phyloP scores from a whole-genome alignment of 2,113 vertebrate species.

The Chaenocephalus aceratus region DNA sequence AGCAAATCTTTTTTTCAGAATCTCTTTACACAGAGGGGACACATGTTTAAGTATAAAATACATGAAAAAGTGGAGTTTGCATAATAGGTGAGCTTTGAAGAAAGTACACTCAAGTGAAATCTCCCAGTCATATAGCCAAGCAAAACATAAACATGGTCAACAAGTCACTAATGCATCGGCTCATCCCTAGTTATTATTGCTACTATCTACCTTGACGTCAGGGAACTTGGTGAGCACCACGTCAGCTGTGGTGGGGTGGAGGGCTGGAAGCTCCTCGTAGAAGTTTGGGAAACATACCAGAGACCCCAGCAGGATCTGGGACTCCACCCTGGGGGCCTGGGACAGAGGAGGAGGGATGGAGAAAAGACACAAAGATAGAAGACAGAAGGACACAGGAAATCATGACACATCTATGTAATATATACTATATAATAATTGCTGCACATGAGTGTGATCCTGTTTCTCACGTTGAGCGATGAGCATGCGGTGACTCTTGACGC shows the following conservation, averaged over 20 bases:
- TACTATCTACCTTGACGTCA: slow-evolving; percentile 86
- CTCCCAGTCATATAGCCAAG: too few species aligned
- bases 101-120: too few species aligned
- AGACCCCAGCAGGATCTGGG: slow-evolving; percentile 96
- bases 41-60: too few species aligned
- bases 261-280: slow-evolving; percentile 93
- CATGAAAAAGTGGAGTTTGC: too few species aligned
- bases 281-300: slow-evolving; percentile 98
- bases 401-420: too few species aligned
- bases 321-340: slow-evolving; percentile 97
- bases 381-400: background rate
- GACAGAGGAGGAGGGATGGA: background rate
- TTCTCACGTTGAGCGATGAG: slow-evolving; percentile 93
- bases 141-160: too few species aligned
- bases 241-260: slow-evolving; percentile 93
- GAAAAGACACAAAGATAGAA: background rate
- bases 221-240: slow-evolving; percentile 94
- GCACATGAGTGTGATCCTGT: background rate
- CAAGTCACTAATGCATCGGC: too few species aligned
- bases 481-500: slow-evolving; percentile 95
- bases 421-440: too few species aligned
- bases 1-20: too few species aligned
- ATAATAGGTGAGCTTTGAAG: too few species aligned
- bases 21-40: too few species aligned
- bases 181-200: background rate